These are phyloP conservation scores for Ceramica pisi DNA, from an alignment of 2,888 invertebrate genomes.

Conservation along the genomic window DNA sequence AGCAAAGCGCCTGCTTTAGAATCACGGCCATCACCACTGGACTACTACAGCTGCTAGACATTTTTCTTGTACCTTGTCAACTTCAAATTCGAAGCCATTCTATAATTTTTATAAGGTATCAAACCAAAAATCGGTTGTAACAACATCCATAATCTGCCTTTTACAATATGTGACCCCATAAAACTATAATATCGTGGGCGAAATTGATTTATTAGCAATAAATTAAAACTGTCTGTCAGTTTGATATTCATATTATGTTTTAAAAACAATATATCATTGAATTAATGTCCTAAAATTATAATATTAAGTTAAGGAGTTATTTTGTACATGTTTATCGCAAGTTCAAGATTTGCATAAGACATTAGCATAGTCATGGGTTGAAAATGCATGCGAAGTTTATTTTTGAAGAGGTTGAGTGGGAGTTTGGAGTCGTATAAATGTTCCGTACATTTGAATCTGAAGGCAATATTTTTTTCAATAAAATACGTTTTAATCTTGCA, in stretches of 20 bases:
- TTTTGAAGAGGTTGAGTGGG: background rate
- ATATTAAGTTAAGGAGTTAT: constrained; percentile 18
- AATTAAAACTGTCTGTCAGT: constrained; percentile 41
- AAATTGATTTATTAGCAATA: constrained; percentile 45
- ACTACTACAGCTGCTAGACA: background rate
- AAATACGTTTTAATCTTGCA: background rate
- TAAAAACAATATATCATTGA: constrained; percentile 58
- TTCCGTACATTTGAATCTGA: background rate
- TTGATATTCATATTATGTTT: constrained; percentile 45
- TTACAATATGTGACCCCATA: constrained; percentile 46
- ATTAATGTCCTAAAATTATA: constrained; percentile 53
- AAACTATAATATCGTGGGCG: constrained; percentile 54
- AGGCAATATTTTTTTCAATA: background rate
- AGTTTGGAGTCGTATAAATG: background rate
- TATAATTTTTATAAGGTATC: background rate
- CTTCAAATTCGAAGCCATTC: background rate
- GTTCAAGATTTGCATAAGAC: constrained; percentile 38
- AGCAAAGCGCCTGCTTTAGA: background rate
- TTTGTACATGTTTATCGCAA: constrained; percentile 3
- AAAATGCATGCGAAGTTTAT: constrained; percentile 20
- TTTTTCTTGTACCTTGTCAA: background rate
- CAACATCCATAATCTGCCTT: constrained; percentile 24
- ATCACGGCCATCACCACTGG: too few relatives aligned
- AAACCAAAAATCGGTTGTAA: constrained; percentile 5
- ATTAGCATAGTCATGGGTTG: constrained; percentile 19